These are phyloP conservation scores for Antheraea yamamai DNA, from an alignment of 2,888 invertebrate genomes.

Conservation along the genomic window DNA sequence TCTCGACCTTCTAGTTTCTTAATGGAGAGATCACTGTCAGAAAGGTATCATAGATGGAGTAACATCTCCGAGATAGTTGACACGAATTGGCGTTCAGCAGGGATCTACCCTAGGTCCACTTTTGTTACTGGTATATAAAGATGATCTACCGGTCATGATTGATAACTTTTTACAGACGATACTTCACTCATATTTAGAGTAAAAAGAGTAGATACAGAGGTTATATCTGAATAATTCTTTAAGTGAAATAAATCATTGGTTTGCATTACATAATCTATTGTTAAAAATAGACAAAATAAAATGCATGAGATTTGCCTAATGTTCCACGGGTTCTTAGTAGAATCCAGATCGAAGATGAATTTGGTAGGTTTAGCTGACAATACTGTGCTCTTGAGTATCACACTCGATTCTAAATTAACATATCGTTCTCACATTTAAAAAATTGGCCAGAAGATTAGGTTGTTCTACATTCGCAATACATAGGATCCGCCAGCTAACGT, in stretches of 20 bases:
- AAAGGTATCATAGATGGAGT: neutral
- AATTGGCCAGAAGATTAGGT: neutral
- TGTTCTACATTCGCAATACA: neutral
- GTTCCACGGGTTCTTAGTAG: neutral
- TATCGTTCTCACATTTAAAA: neutral
- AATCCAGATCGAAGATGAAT: no score
- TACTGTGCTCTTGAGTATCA: no score
- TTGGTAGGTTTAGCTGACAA: neutral
- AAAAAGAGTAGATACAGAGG: neutral
- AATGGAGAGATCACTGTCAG: neutral
- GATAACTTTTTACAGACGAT: neutral
- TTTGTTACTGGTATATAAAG: neutral
- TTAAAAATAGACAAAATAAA: neutral
- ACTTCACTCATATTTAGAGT: neutral
- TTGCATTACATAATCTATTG: neutral
- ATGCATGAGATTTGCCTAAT: neutral
- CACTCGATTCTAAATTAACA: neutral
- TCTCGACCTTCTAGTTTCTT: neutral
- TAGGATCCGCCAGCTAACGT: neutral
- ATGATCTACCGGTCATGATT: neutral
- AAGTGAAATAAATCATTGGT: neutral
- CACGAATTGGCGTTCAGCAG: neutral
- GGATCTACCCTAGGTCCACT: neutral
- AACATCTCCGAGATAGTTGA: neutral
- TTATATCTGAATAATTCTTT: neutral